A percentile compares a stretch with the other conserved stretches of the same genome.
phyloP scores from a whole-genome alignment of 2,888 invertebrate species.

The Apodemia zela region DNA sequence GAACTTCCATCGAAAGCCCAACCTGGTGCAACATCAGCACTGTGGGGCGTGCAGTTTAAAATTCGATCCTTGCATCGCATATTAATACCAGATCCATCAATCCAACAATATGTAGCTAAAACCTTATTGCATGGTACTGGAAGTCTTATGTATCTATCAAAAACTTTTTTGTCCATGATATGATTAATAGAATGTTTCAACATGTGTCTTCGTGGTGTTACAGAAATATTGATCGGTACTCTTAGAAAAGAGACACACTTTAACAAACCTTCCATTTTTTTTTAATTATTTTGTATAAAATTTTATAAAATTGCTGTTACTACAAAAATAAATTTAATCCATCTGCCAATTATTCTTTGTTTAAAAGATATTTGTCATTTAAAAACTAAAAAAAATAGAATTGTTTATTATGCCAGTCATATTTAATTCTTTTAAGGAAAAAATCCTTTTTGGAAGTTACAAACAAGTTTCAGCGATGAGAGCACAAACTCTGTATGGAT shows the following conservation, averaged over 20 bases:
- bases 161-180: conserved; percentile 66
- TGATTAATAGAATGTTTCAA: conserved; percentile 66
- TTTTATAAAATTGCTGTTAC: not conserved
- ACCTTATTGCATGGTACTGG: conserved; percentile 81
- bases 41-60: conserved; percentile 81
- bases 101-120: conserved; percentile 88
- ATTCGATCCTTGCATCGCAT: conserved; percentile 85
- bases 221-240: conserved; percentile 24
- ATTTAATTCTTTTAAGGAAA: not conserved
- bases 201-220: conserved; percentile 44
- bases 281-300: too few species aligned
- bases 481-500: conserved; percentile 85
- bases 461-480: conserved; percentile 68
- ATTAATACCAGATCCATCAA: conserved; percentile 88
- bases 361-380: not conserved
- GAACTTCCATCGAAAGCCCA: conserved; percentile 98
- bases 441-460: conserved; percentile 20
- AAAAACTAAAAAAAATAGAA: conserved; percentile 13
- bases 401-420: not conserved
- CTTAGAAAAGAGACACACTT: conserved; percentile 31
- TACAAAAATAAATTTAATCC: not conserved
- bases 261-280: conserved; percentile 32
- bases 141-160: conserved; percentile 78
- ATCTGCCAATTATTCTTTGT: too few species aligned
- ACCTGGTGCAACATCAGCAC: conserved; percentile 80